Base-by-base conservation (phyloP, 2,888 invertebrate genomes). In the Lordiphosa andalusiaca region DNA sequence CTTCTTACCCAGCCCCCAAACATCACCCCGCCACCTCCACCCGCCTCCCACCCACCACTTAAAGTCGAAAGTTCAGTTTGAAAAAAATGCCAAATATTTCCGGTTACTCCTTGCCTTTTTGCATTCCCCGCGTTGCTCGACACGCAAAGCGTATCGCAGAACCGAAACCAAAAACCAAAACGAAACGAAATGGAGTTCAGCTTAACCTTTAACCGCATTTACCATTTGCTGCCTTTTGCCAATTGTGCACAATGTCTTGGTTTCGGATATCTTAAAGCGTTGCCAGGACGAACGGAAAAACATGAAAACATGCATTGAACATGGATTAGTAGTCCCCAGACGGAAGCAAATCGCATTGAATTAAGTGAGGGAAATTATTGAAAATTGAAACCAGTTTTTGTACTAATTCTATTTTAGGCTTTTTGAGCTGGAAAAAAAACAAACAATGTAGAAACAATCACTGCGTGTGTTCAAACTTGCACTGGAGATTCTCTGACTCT, bases 71-170 rank as follows among this genome's bases (percentile, higher is more conserved):
- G 7, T 48, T 40, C 55, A 30, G 6, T 23, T 23, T 23, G 23
- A 39, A 39, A 16, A 39, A 50, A 57, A 76, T 73, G 72, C 55
- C 69, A 68, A 76, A 61, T 52, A 77, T 77, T 81, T 59, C 41
- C 53, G 67, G 53, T 51, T 50, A 36, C 48, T 48, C 56, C 54
- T 58, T 53, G 84, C 73, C 71, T 77, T 71, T 81, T 77, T 68
- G 84, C 84, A 84, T 84, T 77, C 82, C 82, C 57, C 66, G 63
- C 54, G 73, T 76, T 72, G 39, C 48, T 69, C 66, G 44, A 57
- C 71, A 55, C 61, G 59, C 48, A 61, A 67, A 56, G 53, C 54
- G 44, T 42, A 49, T 37, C 41, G 33, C 16, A 30, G 38, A 58
- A 23, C 36, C 9, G 21, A 33, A 67, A 58, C 58, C 66, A 49